A percentile compares a stretch with the other conserved stretches of the same genome.
These are phyloP conservation scores for Galaxea fascicularis DNA, from an alignment of 92 coral and sea anemone genomes.

Conservation along the genomic window DNA sequence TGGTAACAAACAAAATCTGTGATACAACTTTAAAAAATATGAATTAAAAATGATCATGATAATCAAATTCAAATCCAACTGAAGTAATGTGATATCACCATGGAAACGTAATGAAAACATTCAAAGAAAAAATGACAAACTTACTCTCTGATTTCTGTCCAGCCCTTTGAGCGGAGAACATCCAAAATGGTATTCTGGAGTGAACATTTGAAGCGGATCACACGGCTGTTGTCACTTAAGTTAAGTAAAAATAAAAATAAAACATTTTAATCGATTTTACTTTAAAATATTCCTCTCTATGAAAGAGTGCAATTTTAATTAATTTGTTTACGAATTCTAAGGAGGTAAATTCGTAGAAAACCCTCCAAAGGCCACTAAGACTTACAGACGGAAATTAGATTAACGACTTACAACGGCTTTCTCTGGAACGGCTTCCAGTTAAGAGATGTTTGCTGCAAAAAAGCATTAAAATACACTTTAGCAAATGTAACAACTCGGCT, in stretches of 20 bases:
- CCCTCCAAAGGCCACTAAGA: no score
- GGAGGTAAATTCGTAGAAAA: no score
- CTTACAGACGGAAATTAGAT: no score
- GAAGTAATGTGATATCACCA: no score
- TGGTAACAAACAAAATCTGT: neutral
- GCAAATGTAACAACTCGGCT: neutral
- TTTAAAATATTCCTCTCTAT: no score
- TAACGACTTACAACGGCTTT: slow-evolving; percentile 84
- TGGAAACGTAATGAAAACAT: no score
- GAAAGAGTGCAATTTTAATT: neutral
- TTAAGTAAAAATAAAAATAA: neutral
- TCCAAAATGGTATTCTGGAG: slow-evolving; percentile 97
- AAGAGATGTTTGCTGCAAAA: slow-evolving; percentile 65
- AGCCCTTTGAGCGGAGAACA: slow-evolving; percentile 93
- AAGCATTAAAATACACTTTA: neutral
- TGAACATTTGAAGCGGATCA: slow-evolving; percentile 88
- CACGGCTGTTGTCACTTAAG: slow-evolving; percentile 91
- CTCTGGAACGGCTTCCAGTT: slow-evolving; percentile 88
- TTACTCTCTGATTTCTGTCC: slow-evolving; percentile 94
- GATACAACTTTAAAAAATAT: neutral
- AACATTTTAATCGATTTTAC: neutral
- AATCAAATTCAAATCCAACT: no score
- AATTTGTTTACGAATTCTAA: neutral
- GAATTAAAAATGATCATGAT: no score
- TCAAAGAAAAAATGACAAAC: slow-evolving; percentile 39